Evolutionary conservation across 1,140 invertebrate genomes (phyloP), one percentile per base, ranked within the genome.

Genomic region (Pentalonia nigronervosa): DNA sequence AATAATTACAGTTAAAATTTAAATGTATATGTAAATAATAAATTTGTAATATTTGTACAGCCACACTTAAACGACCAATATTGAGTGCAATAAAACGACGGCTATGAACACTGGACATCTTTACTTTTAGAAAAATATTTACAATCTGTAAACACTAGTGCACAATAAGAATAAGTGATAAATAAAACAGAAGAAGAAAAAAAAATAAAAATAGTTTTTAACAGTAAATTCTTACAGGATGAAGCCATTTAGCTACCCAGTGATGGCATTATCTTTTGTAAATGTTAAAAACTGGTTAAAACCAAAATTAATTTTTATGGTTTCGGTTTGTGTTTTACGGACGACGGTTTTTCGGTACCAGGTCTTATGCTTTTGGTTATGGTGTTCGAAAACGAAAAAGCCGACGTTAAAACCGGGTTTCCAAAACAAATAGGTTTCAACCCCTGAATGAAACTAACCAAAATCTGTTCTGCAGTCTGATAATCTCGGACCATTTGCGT

Each of bases 401-500:
- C 11, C 60, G 3, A 6, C 0, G n/a, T 14, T n/a, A n/a, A 17
- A 67, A 67, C 9, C 11, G 11, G 25, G 11, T 67, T 67, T 67
- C 30, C 4, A n/a, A 67, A 14, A 41, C 4, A 41, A 0, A n/a
- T 67, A 17, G 60, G 30, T n/a, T 67, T n/a, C n/a, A 76, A 76
- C 60, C 11, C n/a, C n/a, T 3, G n/a, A 76, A 4, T 41, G 41
- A 67, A 95, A 95, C 96, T 95, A 93, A 97, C 96, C 94, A 97
- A 95, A 94, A 95, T 94, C 94, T 96, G 95, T 94, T 96, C 96
- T 0, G 96, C 96, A 93, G 96, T 95, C 95, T 97, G 97, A 95
- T 97, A 97, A 41, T 96, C 95, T 14, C 95, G 94, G 1, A 97
- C 96, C 94, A 96, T 95, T 93, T 95, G 95, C 8, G 96, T 96